These are phyloP conservation scores for Cerastis leucographa DNA, from an alignment of 2,888 invertebrate species.

Conservation along the genomic window DNA sequence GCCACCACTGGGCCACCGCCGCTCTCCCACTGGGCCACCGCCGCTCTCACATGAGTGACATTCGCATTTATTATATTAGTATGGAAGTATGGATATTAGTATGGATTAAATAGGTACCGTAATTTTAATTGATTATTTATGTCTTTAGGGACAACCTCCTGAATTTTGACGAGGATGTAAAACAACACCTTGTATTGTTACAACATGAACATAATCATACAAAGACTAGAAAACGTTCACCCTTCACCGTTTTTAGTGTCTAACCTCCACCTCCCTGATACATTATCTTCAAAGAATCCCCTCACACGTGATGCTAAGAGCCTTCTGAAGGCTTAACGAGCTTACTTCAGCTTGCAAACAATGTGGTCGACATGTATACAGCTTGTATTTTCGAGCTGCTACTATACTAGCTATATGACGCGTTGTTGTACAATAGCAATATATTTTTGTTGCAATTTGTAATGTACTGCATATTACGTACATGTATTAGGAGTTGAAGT, in stretches of 20 bases:
- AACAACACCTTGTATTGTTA: too few relatives aligned
- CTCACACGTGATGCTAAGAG: conserved; percentile 18
- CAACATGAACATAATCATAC: background rate
- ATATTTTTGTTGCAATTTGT: background rate
- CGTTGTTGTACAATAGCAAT: background rate
- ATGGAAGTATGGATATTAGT: too few relatives aligned
- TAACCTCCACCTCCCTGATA: conserved; percentile 18
- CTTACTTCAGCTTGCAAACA: conserved; percentile 38
- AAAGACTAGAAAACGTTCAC: background rate
- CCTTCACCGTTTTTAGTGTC: background rate
- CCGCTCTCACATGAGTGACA: too few relatives aligned
- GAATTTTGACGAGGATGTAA: too few relatives aligned
- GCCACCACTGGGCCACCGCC: too few relatives aligned
- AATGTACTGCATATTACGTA: background rate
- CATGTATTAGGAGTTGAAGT: background rate
- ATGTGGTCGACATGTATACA: conserved; percentile 26
- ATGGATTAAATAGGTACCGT: too few relatives aligned
- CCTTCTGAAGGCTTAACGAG: conserved; percentile 29
- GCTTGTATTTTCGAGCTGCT: conserved; percentile 15
- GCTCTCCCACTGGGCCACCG: too few relatives aligned
- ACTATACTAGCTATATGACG: background rate
- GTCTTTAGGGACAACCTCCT: too few relatives aligned
- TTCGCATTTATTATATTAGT: too few relatives aligned
- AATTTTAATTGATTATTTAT: too few relatives aligned
- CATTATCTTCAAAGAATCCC: conserved; percentile 21